Conservation (phyloP, 2,888 invertebrate species). For the Mesochorus sp. region DNA sequence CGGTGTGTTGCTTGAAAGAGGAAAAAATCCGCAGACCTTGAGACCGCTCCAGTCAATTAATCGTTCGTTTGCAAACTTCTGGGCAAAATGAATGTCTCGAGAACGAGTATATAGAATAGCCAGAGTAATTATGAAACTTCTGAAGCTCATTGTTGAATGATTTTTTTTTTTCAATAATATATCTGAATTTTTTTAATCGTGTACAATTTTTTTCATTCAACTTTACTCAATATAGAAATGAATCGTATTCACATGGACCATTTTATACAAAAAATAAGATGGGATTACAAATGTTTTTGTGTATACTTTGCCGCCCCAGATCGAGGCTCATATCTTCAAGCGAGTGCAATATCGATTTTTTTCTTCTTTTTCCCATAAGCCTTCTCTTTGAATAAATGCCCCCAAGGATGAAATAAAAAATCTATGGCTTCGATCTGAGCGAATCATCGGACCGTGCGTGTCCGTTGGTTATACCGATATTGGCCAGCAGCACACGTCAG, state of each 20-base stretch:
- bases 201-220: too few species aligned
- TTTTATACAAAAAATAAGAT: slow-evolving; percentile 36
- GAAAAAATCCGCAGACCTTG: neutral
- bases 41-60: neutral
- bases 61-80: neutral
- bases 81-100: too few species aligned
- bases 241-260: neutral
- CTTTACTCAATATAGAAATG: neutral
- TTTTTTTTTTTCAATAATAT: too few species aligned
- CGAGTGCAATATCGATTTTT: neutral
- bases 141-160: too few species aligned
- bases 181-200: too few species aligned
- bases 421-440: neutral
- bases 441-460: slow-evolving; percentile 29
- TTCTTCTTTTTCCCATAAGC: neutral
- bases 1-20: neutral
- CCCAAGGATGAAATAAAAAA: slow-evolving; percentile 9
- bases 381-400: neutral
- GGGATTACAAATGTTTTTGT: slow-evolving; percentile 61
- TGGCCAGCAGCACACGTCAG: slow-evolving; percentile 22
- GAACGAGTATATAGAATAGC: too few species aligned
- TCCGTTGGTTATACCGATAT: slow-evolving; percentile 2
- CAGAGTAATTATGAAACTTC: too few species aligned
- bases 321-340: slow-evolving; percentile 24
- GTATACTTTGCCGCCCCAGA: slow-evolving; percentile 56